Base-by-base conservation (phyloP, 1,140 invertebrate genomes). In the Tetraneura akinire region DNA sequence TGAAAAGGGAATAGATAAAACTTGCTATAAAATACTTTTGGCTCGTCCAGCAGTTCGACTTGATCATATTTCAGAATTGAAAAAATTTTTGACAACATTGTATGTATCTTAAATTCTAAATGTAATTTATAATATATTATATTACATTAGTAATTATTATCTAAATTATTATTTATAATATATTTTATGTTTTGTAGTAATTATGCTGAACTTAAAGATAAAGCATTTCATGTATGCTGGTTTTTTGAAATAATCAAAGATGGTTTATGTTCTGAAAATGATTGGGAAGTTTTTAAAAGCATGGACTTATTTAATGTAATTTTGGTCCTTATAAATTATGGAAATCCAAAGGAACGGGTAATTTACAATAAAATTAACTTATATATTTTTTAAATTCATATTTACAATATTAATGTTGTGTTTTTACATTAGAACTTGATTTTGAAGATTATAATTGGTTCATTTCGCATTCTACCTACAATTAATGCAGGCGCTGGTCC, bases 11-110 rank as follows among this genome's bases (percentile, higher is more conserved):
- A 86, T 94, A 81, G 94, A 92, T 83, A 86, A 86, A 73, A 87
- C 90, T 4, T 85, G 94, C 0, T 90, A 91, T 73, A 88, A 89
- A 71, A 93, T 92, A 85, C 84, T 94, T 11, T 88, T 91, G 83
- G 90, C 91, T 0, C 93, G 92, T 85, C 88, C 90, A 47, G 86
- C 87, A 13, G 84, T 93, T 8, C 89, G 93, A 84, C 85, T 93
- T 2, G 87, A 87, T 90, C 93, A 81, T 90, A 93, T 81, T 66
- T 80, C 73, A 14, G 80, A 80, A 53, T 76, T 81, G n/a, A 81
- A 76, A 62, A 37, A 18, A 21, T 78, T 78, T 45, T 26, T 78
- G 16, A 78, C 32, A 13, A 0, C 74, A 45, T 8, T 0, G 74
- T 78, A 47, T 13, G 37, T 76, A 45, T 45, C 21, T 23, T 78